Conservation (phyloP, 2,888 invertebrate species). For the Tinea semifulvella region DNA sequence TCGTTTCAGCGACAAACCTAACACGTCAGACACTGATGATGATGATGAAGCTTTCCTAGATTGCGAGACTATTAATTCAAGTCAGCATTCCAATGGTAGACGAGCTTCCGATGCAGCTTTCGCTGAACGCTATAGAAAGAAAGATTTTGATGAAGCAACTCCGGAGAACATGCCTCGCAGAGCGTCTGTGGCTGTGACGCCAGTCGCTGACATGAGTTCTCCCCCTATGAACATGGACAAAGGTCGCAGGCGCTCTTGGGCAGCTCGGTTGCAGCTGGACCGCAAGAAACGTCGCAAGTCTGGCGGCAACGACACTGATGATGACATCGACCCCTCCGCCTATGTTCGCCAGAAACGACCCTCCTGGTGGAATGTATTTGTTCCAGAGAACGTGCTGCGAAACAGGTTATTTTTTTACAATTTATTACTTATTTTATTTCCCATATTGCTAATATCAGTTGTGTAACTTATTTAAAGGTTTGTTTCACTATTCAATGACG, state of each 20-base stretch:
- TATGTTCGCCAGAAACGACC: slow-evolving; percentile 76
- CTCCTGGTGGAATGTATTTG: slow-evolving; percentile 91
- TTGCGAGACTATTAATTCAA: slow-evolving; percentile 31
- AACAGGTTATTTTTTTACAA: slow-evolving; percentile 62
- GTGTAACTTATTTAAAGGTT: too few relatives aligned
- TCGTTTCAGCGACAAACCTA: slow-evolving; percentile 49
- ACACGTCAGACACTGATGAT: slow-evolving; percentile 33
- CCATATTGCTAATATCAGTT: too few relatives aligned
- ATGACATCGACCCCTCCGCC: slow-evolving; percentile 46
- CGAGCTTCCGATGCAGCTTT: slow-evolving; percentile 57
- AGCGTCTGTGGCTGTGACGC: slow-evolving; percentile 48
- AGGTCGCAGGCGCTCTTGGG: slow-evolving; percentile 73
- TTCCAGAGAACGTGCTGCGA: slow-evolving; percentile 77
- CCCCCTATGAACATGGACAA: slow-evolving; percentile 39
- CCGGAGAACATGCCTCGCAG: slow-evolving; percentile 52
- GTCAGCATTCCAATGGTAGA: slow-evolving; percentile 44
- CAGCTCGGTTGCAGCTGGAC: slow-evolving; percentile 58
- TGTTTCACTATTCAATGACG: too few relatives aligned
- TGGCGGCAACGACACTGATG: slow-evolving; percentile 50
- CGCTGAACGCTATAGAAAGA: slow-evolving; percentile 55
- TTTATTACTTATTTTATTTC: slow-evolving; percentile 17
- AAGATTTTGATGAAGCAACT: slow-evolving; percentile 46
- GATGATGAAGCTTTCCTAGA: slow-evolving; percentile 52
- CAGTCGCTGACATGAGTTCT: slow-evolving; percentile 41
- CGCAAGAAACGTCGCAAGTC: slow-evolving; percentile 66